A percentile compares a stretch with the other conserved stretches of the same genome.
These are phyloP conservation scores for Bombus soroeensis DNA, from an alignment of 1,140 invertebrate genomes.

Conservation along the genomic window DNA sequence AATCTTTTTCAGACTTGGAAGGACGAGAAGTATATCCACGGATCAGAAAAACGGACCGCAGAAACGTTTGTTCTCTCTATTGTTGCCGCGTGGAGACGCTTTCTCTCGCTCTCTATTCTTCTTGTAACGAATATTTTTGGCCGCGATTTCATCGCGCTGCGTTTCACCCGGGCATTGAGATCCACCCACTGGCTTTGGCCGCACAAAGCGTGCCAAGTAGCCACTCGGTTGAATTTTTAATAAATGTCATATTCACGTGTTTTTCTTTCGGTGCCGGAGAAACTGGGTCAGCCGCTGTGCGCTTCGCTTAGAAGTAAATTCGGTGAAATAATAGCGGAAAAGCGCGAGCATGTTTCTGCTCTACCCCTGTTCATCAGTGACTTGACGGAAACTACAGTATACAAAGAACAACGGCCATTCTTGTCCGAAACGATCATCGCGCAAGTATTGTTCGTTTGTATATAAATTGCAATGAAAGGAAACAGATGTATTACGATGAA, in stretches of 20 bases:
- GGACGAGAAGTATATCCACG: neutral
- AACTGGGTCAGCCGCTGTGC: constrained; percentile 30
- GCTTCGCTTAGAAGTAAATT: constrained; percentile 34
- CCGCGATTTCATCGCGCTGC: constrained; percentile 19
- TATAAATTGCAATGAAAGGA: neutral
- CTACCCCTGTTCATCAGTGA: neutral
- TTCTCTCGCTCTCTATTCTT: neutral
- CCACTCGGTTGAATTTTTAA: constrained; percentile 58
- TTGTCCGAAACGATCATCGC: neutral
- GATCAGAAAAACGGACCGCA: neutral
- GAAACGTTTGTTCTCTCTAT: too few relatives aligned
- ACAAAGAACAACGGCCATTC: neutral
- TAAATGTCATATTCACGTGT: constrained; percentile 54
- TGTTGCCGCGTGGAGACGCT: neutral
- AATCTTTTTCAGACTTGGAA: too few relatives aligned
- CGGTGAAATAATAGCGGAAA: constrained; percentile 9
- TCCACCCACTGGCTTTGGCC: neutral
- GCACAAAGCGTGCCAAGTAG: constrained; percentile 44
- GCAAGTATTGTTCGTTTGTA: neutral
- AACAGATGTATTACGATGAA: too few relatives aligned
- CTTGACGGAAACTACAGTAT: neutral
- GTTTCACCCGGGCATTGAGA: neutral
- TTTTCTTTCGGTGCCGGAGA: constrained; percentile 36
- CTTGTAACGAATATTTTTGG: constrained; percentile 42
- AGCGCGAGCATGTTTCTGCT: neutral